Evolutionary conservation across 2,888 invertebrate genomes (phyloP).

Genomic region (Atethmia centrago): DNA sequence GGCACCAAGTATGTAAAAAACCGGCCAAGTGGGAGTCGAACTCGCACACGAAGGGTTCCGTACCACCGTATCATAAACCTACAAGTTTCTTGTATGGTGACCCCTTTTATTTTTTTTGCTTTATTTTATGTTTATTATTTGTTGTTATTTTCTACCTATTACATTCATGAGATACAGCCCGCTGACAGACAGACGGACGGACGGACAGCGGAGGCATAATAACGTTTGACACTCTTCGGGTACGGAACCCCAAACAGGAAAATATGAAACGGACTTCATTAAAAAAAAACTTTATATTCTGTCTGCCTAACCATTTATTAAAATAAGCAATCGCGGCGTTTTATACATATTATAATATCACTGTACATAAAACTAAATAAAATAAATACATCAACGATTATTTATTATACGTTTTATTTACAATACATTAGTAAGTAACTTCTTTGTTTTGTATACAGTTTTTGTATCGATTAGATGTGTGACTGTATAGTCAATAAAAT

Average conservation of each 20-base stretch:
- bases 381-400: slow-evolving; percentile 27
- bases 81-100: too few relatives aligned
- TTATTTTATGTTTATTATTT: too few relatives aligned
- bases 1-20: slow-evolving; percentile 34
- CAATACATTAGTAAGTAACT: slow-evolving; percentile 2
- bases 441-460: neutral
- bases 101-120: too few relatives aligned
- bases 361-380: slow-evolving; percentile 37
- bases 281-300: neutral
- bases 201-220: too few relatives aligned
- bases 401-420: slow-evolving; percentile 40
- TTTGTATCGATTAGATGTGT: neutral
- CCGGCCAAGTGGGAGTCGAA: too few relatives aligned
- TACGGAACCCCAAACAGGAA: too few relatives aligned
- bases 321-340: slow-evolving; percentile 29
- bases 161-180: too few relatives aligned
- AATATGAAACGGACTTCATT: neutral
- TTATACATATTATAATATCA: slow-evolving; percentile 13
- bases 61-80: too few relatives aligned
- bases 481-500: neutral
- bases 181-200: too few relatives aligned
- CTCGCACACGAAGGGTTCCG: too few relatives aligned
- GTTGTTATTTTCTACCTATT: too few relatives aligned
- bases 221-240: too few relatives aligned
- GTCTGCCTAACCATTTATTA: slow-evolving; percentile 15